Conservation (phyloP, 2,888 invertebrate genomes). For the Nomada lathburiana region DNA sequence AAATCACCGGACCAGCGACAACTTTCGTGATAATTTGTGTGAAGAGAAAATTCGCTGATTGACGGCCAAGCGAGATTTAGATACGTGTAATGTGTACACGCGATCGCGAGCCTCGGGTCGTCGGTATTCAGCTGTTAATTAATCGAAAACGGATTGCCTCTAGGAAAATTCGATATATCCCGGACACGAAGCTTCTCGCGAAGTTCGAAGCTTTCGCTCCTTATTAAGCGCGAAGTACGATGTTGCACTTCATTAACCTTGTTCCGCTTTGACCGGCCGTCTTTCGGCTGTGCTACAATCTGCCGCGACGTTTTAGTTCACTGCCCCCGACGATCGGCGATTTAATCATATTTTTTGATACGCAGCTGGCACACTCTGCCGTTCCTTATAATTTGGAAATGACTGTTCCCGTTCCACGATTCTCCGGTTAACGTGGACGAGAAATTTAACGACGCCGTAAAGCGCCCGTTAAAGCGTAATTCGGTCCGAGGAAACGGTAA, state of each 20-base stretch:
- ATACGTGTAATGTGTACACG: background rate
- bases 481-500: conserved; percentile 33
- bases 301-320: background rate
- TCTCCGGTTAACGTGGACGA: conserved; percentile 3
- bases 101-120: background rate
- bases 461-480: conserved; percentile 40
- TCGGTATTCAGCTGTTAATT: conserved; percentile 21
- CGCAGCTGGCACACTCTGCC: background rate
- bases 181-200: background rate
- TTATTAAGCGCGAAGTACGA: background rate
- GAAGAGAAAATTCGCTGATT: conserved; percentile 14
- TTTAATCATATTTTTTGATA: conserved; percentile 9
- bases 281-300: background rate
- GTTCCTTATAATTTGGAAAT: conserved; percentile 1
- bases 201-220: conserved; percentile 3
- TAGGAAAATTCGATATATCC: conserved; percentile 33
- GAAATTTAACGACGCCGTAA: conserved; percentile 34
- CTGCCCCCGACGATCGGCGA: background rate
- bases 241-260: conserved; percentile 26
- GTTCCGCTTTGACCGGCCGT: conserved; percentile 5
- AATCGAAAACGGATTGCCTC: conserved; percentile 37
- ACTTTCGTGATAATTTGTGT: conserved; percentile 1
- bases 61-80: conserved; percentile 11
- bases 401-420: background rate
- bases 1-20: conserved; percentile 9